Evolutionary conservation across 2,888 invertebrate genomes (phyloP).

Genomic region (Aspidapion aeneum): DNA sequence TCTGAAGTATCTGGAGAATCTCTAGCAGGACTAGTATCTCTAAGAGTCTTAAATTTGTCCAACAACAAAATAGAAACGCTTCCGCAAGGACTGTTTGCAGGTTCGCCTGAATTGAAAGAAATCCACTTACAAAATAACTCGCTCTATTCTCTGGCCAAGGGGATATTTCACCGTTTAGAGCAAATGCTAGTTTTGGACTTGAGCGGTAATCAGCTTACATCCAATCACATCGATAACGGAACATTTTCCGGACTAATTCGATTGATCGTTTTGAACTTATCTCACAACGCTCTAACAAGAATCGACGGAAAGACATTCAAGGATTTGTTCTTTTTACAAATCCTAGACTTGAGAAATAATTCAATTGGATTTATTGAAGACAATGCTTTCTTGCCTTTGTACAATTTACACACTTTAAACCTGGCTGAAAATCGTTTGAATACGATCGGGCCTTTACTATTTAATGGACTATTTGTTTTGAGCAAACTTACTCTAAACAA

Average conservation of each 20-base stretch:
- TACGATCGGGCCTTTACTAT: slow-evolving; percentile 74
- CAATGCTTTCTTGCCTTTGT: slow-evolving; percentile 81
- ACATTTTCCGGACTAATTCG: slow-evolving; percentile 83
- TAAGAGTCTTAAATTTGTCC: slow-evolving; percentile 81
- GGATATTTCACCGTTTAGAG: slow-evolving; percentile 78
- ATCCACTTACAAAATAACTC: slow-evolving; percentile 83
- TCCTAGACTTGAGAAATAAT: slow-evolving; percentile 81
- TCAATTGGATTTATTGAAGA: slow-evolving; percentile 86
- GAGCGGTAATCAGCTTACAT: slow-evolving; percentile 80
- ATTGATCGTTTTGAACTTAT: slow-evolving; percentile 78
- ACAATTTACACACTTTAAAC: slow-evolving; percentile 86
- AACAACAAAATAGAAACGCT: slow-evolving; percentile 78
- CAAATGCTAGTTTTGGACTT: slow-evolving; percentile 81
- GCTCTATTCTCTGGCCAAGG: slow-evolving; percentile 75
- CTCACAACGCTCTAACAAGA: slow-evolving; percentile 80
- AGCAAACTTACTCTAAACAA: slow-evolving; percentile 83
- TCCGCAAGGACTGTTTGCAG: slow-evolving; percentile 78
- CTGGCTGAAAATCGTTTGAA: slow-evolving; percentile 83
- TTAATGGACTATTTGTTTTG: slow-evolving; percentile 79
- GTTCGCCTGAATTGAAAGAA: slow-evolving; percentile 77
- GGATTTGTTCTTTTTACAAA: slow-evolving; percentile 82
- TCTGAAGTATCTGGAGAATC: slow-evolving; percentile 75
- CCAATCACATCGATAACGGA: slow-evolving; percentile 78
- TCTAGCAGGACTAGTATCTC: slow-evolving; percentile 71
- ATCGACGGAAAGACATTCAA: slow-evolving; percentile 83